Evolutionary conservation across 2,797 vertebrate genomes (phyloP), one percentile per base, ranked within the genome.

Genomic region (Austrolebias charrua): DNA sequence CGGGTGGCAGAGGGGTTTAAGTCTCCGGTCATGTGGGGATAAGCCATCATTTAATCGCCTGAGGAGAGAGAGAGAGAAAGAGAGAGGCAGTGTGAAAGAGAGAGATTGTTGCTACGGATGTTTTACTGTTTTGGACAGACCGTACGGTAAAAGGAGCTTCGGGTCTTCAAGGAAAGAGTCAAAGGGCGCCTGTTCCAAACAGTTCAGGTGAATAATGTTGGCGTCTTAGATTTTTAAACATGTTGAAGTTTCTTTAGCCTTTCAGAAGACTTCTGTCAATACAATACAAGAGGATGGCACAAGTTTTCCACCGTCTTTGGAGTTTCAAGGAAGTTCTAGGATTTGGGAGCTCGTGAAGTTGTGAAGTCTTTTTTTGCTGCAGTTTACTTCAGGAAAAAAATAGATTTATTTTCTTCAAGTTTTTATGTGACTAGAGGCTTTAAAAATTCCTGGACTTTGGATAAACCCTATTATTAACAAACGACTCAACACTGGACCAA

Each of bases 11-110:
- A 54, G 66, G 77, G 80, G 81, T 86, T 91, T 86, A 88, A 85
- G 83, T 78, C 62, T 68, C 60, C 48, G 81, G 89, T 93, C 92
- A 91, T 90, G 87, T 89, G 91, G 83, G 66, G 87, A 91, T 91
- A 86, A 92, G 88, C 81, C 74, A 79, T 60, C 71, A 68, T 84
- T 85, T 93, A 92, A 93, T 92, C 90, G 89, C 72, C 31, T 29
- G 16, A 53, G 58, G 67, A 43, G 69, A 59, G 50, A 42, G 64
- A 68, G 44, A n/a, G n/a, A n/a, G n/a, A n/a, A n/a, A n/a, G n/a
- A n/a, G n/a, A 28, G 48, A 43, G 33, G 42, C 45, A 28, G 62
- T 62, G 62, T 5, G 33, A 40, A 10, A 8, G 47, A 44, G 68
- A 38, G 50, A 59, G 53, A 13, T 13, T 43, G 62, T 55, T 56